Percentiles rank a stretch among this genome's conserved stretches.
Evolutionary conservation across 1,140 invertebrate species (phyloP).

Genomic region (Procambarus virginalis): DNA sequence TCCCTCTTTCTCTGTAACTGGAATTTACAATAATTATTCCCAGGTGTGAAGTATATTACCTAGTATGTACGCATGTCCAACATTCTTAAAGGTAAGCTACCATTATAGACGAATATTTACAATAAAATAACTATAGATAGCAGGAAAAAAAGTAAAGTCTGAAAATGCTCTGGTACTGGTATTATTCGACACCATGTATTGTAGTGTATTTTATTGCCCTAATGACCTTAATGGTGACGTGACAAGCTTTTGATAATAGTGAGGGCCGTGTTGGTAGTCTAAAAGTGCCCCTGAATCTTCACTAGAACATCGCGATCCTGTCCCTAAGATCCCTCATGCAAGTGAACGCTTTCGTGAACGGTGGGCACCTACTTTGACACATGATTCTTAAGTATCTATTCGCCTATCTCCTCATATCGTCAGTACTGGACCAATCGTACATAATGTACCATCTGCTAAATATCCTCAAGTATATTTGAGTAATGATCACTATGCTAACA

Average conservation of each 20-base stretch:
- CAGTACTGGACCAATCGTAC: too few species aligned
- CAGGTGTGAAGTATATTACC: background rate
- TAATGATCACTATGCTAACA: background rate
- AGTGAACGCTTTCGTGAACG: background rate
- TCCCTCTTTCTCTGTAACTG: background rate
- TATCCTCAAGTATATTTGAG: too few species aligned
- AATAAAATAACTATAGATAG: too few species aligned
- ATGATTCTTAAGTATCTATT: background rate
- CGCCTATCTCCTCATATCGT: background rate
- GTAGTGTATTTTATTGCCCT: background rate
- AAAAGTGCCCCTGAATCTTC: background rate
- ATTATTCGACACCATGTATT: too few species aligned
- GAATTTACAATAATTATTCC: background rate
- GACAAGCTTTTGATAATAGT: constrained; percentile 21
- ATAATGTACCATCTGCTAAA: too few species aligned
- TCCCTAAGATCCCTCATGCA: background rate
- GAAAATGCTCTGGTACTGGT: too few species aligned
- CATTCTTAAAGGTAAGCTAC: background rate
- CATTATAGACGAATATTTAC: too few species aligned
- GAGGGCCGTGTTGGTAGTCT: constrained; percentile 15
- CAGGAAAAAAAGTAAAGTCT: too few species aligned
- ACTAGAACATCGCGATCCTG: background rate
- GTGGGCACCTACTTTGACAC: background rate
- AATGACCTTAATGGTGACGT: constrained; percentile 13
- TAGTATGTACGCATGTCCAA: background rate